These are phyloP conservation scores for Megalops atlanticus DNA, from an alignment of 2,113 vertebrate species.

Conservation along the genomic window DNA sequence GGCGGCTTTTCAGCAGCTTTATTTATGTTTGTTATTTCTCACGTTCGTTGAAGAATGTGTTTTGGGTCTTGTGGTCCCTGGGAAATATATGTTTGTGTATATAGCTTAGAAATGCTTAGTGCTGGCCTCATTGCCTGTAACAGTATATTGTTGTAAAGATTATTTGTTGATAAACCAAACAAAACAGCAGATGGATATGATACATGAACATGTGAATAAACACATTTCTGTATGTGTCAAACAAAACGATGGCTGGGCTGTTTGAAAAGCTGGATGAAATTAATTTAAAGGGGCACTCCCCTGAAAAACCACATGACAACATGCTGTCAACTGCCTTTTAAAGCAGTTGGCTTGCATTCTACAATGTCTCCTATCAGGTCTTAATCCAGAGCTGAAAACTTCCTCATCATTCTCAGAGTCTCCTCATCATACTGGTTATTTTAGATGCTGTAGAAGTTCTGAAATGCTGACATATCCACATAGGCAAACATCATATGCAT, in stretches of 20 bases:
- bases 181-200: constrained; percentile 30
- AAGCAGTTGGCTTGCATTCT: neutral
- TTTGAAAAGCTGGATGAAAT: constrained; percentile 13
- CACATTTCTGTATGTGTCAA: neutral
- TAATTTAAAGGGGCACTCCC: neutral
- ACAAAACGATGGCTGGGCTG: neutral
- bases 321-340: neutral
- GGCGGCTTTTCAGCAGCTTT: constrained; percentile 19
- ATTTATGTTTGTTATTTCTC: constrained; percentile 36
- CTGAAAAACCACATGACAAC: neutral
- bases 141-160: constrained; percentile 27
- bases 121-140: constrained; percentile 8
- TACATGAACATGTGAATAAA: constrained; percentile 19
- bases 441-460: neutral
- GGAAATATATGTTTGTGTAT: constrained; percentile 33
- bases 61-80: constrained; percentile 20
- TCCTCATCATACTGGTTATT: neutral
- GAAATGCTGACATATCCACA: neutral
- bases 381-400: neutral
- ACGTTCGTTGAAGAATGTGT: constrained; percentile 31
- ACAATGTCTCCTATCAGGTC: neutral
- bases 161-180: constrained; percentile 28
- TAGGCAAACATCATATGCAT: neutral
- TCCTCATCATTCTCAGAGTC: neutral
- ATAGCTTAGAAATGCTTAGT: constrained; percentile 34